Base-by-base conservation (phyloP, 2,113 vertebrate species). In the Muntiacus reevesi region DNA sequence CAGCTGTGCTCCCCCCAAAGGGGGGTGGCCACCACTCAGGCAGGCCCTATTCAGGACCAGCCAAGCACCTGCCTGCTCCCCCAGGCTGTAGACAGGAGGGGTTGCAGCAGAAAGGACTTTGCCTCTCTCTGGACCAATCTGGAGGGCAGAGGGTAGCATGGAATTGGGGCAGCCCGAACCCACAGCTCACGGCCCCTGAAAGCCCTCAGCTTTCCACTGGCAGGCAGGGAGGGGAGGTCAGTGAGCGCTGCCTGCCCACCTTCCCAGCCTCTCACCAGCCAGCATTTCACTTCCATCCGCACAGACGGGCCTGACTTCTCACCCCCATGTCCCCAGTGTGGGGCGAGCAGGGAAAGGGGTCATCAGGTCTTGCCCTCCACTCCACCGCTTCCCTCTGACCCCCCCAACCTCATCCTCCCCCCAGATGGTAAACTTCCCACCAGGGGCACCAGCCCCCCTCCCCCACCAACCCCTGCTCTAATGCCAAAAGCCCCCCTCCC, bases 311-410 rank as follows among this genome's bases (percentile, higher is more conserved):
- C 97, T 97, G 98, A 93, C 94, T 97, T 98, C 91, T 85, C 86
- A 86, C 87, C 92, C 91, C 91, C 96, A 55, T 23, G 74, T 93
- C 94, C 97, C 95, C 96, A 84, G 16, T 54, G 83, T 96, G 93
- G 94, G 97, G 87, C 19, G 8, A 98, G 96, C 95, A 97, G 97
- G 97, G 97, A 98, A 97, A 98, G 96, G 98, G 98, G 96, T 97
- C 91, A 98, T 97, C 97, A 98, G 98, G 97, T 98, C 98, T 98
- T 98, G 98, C 97, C 97, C 98, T 97, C 97, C 97, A 94, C 96
- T 95, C 97, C 96, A 82, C 14, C 84, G 67, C 86, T 95, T 11
- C 96, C 97, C 97, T 95, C 88, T 91, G 52, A 74, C 7, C 59
- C 9, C 57, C 89, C 89, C 93, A 90, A 95, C 93, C 87, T 95